Conservation (phyloP, 2,113 vertebrate species). For the Podilymbus podiceps region DNA sequence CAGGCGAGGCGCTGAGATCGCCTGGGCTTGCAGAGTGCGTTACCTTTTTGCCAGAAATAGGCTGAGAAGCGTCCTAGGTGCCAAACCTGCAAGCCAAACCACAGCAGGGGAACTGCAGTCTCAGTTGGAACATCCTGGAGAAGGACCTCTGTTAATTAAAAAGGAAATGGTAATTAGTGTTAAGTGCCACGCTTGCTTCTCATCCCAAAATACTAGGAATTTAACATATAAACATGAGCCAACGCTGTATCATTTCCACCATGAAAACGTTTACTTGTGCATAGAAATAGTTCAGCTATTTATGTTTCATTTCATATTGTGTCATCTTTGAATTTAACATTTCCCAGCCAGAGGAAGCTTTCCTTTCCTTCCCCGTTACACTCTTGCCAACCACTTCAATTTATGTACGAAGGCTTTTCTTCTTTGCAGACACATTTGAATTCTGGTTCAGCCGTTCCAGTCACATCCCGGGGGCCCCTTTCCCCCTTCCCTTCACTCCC, state of each 20-base stretch:
- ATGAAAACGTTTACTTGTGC: not conserved
- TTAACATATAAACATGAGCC: not conserved
- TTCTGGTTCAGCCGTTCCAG: not conserved
- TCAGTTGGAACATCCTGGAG: constrained; percentile 10
- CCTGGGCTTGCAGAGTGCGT: rapidly evolving
- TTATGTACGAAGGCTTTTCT: not conserved
- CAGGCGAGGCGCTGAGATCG: rapidly evolving
- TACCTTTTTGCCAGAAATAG: not conserved
- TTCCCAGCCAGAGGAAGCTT: not conserved
- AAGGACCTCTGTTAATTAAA: constrained; percentile 47
- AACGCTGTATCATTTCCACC: not conserved
- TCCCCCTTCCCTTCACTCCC: not conserved
- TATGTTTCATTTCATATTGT: not conserved
- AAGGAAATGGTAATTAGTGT: constrained; percentile 27
- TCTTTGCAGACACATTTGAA: not conserved
- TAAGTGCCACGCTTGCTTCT: not conserved
- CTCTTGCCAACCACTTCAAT: not conserved
- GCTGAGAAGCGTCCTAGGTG: not conserved
- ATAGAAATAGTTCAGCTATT: constrained; percentile 1
- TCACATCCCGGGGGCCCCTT: not conserved
- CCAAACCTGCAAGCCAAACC: not conserved
- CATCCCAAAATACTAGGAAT: not conserved
- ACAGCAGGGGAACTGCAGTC: not conserved
- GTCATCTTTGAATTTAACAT: not conserved
- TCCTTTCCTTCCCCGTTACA: not conserved